These are phyloP conservation scores for Choristoneura fumiferana DNA, from an alignment of 1,140 invertebrate species.

Conservation along the genomic window DNA sequence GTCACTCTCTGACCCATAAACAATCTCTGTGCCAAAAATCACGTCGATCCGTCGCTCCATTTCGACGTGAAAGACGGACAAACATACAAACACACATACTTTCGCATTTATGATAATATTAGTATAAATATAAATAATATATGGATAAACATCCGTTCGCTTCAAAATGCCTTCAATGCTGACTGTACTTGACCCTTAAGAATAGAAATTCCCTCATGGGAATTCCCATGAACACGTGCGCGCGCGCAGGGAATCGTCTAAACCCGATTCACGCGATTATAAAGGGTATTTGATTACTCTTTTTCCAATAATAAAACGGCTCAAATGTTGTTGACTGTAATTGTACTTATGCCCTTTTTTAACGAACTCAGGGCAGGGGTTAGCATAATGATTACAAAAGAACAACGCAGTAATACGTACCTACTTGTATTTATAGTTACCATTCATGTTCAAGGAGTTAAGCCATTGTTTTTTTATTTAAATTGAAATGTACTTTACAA, in stretches of 20 bases:
- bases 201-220: background rate
- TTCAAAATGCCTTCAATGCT: background rate
- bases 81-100: too few species aligned
- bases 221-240: conserved; percentile 18
- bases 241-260: background rate
- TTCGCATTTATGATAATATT: too few species aligned
- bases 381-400: conserved; percentile 10
- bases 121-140: too few species aligned
- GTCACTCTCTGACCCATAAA: too few species aligned
- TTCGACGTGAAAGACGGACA: too few species aligned
- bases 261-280: background rate
- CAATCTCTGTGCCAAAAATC: too few species aligned
- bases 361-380: background rate
- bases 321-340: too few species aligned
- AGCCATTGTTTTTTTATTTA: background rate
- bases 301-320: background rate
- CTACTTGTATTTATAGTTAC: background rate
- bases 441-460: background rate
- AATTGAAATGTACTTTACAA: background rate
- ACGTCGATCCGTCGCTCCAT: too few species aligned
- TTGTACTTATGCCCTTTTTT: too few species aligned
- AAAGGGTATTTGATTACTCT: conserved; percentile 4
- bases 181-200: conserved; percentile 6
- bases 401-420: background rate
- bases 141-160: too few species aligned